A percentile compares a stretch with the other conserved stretches of the same genome.
Evolutionary conservation across 2,888 invertebrate genomes (phyloP).

Genomic region (Drosophila mercatorum): DNA sequence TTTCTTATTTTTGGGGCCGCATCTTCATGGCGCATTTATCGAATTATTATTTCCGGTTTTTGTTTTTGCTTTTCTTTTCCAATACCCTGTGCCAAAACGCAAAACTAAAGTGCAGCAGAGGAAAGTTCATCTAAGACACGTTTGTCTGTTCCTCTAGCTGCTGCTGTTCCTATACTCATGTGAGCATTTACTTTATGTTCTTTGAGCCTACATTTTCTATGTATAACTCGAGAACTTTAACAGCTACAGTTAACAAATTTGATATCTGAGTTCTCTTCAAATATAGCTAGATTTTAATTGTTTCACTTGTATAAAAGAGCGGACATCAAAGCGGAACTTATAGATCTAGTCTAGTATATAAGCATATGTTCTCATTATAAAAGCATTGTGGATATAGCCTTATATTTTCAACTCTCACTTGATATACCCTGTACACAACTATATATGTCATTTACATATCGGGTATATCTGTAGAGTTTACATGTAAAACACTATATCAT

Average conservation of each 20-base stretch:
- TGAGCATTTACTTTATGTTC: too few relatives aligned
- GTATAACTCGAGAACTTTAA: background rate
- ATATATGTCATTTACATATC: background rate
- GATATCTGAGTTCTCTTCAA: background rate
- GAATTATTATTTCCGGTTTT: conserved; percentile 82
- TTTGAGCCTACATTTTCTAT: too few relatives aligned
- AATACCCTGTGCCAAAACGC: conserved; percentile 2
- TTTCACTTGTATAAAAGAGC: too few relatives aligned
- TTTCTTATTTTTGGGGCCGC: conserved; percentile 21
- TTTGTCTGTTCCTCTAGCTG: background rate
- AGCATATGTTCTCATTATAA: background rate
- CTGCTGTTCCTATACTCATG: background rate
- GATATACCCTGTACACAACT: background rate
- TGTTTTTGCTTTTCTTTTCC: conserved; percentile 20
- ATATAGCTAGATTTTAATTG: too few relatives aligned
- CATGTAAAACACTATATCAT: background rate
- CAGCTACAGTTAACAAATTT: background rate
- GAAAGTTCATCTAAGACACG: background rate
- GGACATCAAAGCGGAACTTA: too few relatives aligned
- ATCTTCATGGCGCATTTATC: conserved; percentile 74
- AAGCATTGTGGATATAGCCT: background rate
- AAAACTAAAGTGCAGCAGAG: background rate
- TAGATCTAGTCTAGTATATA: too few relatives aligned
- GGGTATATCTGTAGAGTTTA: too few relatives aligned
- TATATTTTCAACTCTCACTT: background rate